Evolutionary conservation across 2,797 vertebrate species (phyloP).

Genomic region (Catamblyrhynchus diadema): DNA sequence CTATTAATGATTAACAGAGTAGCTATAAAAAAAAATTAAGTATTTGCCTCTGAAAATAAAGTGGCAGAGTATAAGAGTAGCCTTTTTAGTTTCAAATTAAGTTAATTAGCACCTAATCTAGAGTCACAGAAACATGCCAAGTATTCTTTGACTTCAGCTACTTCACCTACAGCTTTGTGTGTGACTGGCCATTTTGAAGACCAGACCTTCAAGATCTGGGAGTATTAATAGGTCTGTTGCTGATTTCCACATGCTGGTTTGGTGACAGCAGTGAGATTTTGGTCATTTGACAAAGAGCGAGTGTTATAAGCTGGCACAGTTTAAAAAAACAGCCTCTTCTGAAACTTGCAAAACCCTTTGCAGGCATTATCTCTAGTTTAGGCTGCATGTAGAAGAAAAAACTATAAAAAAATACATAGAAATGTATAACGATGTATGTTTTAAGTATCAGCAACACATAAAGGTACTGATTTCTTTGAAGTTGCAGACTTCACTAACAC

Average conservation of each 20-base stretch:
- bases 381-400: not conserved
- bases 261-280: not conserved
- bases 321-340: not conserved
- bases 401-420: not conserved
- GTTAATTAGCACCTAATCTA: not conserved
- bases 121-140: not conserved
- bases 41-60: not conserved
- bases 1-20: not conserved
- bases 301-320: not conserved
- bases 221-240: not conserved
- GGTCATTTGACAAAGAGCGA: not conserved
- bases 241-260: not conserved
- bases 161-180: not conserved
- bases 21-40: not conserved
- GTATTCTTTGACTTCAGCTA: not conserved
- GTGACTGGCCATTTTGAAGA: not conserved
- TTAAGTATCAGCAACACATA: not conserved
- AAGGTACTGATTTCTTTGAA: not conserved
- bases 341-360: not conserved
- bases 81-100: constrained; percentile 6
- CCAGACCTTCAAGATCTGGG: not conserved
- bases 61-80: not conserved
- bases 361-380: not conserved
- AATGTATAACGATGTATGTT: not conserved
- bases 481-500: not conserved